phyloP scores from a whole-genome alignment of 2,888 invertebrate genomes.

The Netelia melanura region DNA sequence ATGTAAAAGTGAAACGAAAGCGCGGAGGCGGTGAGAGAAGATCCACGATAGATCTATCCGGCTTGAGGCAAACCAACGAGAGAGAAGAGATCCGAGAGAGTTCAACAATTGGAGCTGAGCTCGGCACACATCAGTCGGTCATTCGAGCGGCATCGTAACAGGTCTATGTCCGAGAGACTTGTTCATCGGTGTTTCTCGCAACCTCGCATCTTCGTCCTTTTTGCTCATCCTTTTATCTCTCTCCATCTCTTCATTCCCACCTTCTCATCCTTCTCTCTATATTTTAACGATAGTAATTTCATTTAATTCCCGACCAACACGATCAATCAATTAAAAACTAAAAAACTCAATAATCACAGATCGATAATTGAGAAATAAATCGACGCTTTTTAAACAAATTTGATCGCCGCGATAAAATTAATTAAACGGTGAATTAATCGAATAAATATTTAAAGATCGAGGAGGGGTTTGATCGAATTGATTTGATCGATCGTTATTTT shows the following conservation, averaged over 20 bases:
- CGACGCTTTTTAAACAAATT: not conserved
- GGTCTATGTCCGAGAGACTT: not conserved
- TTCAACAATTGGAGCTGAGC: constrained; percentile 1
- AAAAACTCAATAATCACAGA: not conserved
- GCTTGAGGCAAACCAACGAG: constrained; percentile 7
- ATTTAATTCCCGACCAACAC: not conserved
- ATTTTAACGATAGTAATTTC: not conserved
- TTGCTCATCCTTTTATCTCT: not conserved
- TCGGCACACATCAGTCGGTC: constrained; percentile 40
- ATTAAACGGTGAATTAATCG: no score
- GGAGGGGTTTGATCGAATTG: no score
- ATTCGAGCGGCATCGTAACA: constrained; percentile 31
- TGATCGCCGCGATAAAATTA: no score
- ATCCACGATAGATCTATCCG: not conserved
- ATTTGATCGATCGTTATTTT: no score
- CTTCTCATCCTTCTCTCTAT: not conserved
- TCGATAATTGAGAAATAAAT: not conserved
- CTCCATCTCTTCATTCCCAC: no score
- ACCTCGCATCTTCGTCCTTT: not conserved
- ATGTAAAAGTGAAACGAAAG: constrained; percentile 18
- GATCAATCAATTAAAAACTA: not conserved
- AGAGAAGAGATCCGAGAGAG: constrained; percentile 11
- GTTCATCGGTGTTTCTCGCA: not conserved
- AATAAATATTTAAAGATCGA: no score
- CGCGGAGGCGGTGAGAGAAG: not conserved